A percentile compares a stretch with the other conserved stretches of the same genome.
Evolutionary conservation across 2,113 vertebrate species (phyloP).

Genomic region (Plecotus auritus): DNA sequence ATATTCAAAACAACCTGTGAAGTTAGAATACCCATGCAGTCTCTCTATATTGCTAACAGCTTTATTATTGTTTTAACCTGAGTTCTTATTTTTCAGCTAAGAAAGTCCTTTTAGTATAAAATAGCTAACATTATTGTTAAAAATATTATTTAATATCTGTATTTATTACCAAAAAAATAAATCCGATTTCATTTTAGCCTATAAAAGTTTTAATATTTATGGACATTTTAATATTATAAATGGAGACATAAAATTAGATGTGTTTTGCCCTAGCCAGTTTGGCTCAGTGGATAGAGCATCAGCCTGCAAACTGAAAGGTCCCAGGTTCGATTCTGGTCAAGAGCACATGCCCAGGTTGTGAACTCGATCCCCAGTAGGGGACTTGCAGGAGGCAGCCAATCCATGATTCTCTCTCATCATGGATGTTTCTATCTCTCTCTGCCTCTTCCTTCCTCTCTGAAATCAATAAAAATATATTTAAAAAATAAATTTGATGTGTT

Average conservation of each 20-base stretch:
- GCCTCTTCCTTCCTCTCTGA: no score
- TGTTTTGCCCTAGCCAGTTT: not conserved
- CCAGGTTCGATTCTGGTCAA: no score
- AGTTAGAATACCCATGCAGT: slow-evolving; percentile 46
- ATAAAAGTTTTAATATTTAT: not conserved
- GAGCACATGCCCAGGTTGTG: no score
- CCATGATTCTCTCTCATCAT: no score
- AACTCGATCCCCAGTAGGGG: no score
- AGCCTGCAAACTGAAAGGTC: no score
- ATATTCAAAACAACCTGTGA: slow-evolving; percentile 60
- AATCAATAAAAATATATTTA: no score
- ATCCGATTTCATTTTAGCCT: not conserved
- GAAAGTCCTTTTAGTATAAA: not conserved
- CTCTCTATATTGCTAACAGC: not conserved
- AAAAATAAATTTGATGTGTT: not conserved
- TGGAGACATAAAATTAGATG: not conserved
- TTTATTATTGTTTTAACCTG: not conserved
- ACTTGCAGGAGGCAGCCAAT: no score
- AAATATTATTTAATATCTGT: not conserved
- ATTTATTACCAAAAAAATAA: slow-evolving; percentile 2
- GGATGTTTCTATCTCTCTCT: no score
- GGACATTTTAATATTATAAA: not conserved
- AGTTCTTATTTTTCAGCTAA: not conserved
- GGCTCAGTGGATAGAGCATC: no score
- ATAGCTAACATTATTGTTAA: not conserved